phyloP scores from a whole-genome alignment of 1,140 invertebrate genomes.

The Danaus melanippus region DNA sequence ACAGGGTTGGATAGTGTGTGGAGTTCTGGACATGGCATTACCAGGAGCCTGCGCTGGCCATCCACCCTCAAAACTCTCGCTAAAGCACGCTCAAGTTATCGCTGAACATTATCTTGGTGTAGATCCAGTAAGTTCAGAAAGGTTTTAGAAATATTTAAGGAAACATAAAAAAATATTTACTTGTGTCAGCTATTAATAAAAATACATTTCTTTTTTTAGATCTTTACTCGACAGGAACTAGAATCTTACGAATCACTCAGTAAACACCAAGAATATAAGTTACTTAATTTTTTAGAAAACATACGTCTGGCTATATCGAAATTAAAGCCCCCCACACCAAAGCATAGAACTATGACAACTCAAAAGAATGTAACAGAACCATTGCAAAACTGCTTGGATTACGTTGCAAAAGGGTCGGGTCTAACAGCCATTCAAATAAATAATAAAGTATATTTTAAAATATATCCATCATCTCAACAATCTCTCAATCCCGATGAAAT shows the following conservation, averaged over 20 bases:
- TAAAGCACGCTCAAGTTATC: constrained; percentile 72
- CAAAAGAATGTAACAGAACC: constrained; percentile 44
- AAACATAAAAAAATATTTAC: constrained; percentile 3
- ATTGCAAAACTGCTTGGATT: constrained; percentile 64
- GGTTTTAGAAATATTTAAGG: not conserved
- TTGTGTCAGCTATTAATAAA: constrained; percentile 3
- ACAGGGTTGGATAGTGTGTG: constrained; percentile 74
- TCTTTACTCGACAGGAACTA: constrained; percentile 70
- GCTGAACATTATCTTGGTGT: constrained; percentile 74
- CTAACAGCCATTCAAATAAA: constrained; percentile 70
- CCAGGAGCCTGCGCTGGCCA: constrained; percentile 73
- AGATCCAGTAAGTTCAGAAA: constrained; percentile 60
- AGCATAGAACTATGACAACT: constrained; percentile 17
- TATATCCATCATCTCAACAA: constrained; percentile 69
- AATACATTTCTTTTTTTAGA: constrained; percentile 50
- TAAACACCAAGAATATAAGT: constrained; percentile 69
- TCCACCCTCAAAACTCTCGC: constrained; percentile 63
- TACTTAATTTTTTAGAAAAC: constrained; percentile 65
- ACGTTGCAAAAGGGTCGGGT: constrained; percentile 73
- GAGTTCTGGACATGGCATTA: constrained; percentile 69
- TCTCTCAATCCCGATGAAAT: constrained; percentile 65
- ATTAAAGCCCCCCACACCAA: constrained; percentile 45
- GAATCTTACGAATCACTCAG: constrained; percentile 56
- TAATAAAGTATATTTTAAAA: constrained; percentile 66
- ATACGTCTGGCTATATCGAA: constrained; percentile 64